phyloP scores from a whole-genome alignment of 2,888 invertebrate genomes.

The Cephus rjabovi region DNA sequence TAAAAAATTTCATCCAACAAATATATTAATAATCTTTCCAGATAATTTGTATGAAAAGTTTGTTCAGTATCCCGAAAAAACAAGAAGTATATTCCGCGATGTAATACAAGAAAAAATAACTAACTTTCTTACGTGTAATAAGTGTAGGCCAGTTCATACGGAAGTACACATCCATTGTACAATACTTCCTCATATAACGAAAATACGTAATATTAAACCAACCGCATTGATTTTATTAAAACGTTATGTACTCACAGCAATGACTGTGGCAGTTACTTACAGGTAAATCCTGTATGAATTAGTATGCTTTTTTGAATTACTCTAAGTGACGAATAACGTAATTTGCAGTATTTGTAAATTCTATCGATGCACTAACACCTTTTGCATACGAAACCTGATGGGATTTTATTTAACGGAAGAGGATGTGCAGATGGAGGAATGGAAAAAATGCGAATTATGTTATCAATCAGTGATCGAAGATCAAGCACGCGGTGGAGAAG shows the following conservation, averaged over 20 bases:
- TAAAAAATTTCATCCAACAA: neutral
- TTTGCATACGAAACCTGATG: neutral
- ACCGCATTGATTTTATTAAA: neutral
- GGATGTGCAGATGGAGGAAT: neutral
- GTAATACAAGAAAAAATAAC: neutral
- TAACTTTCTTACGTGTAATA: neutral
- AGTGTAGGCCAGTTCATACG: neutral
- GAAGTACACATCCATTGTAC: neutral
- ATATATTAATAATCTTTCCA: neutral
- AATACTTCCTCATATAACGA: neutral
- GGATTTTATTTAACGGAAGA: conserved; percentile 1
- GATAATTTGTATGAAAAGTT: conserved; percentile 5
- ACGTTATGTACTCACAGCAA: conserved; percentile 5
- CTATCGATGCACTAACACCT: neutral
- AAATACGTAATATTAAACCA: neutral
- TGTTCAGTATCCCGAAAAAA: neutral
- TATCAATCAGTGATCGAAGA: neutral
- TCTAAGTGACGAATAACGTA: neutral
- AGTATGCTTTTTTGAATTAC: neutral
- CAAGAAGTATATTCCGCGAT: neutral
- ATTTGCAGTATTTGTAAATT: neutral
- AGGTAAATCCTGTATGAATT: neutral
- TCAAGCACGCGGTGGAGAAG: neutral
- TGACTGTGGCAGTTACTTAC: neutral
- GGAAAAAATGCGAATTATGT: neutral